A percentile compares a stretch with the other conserved stretches of the same genome.
Evolutionary conservation across 2,888 invertebrate genomes (phyloP).

Genomic region (Nephrotoma appendiculata): DNA sequence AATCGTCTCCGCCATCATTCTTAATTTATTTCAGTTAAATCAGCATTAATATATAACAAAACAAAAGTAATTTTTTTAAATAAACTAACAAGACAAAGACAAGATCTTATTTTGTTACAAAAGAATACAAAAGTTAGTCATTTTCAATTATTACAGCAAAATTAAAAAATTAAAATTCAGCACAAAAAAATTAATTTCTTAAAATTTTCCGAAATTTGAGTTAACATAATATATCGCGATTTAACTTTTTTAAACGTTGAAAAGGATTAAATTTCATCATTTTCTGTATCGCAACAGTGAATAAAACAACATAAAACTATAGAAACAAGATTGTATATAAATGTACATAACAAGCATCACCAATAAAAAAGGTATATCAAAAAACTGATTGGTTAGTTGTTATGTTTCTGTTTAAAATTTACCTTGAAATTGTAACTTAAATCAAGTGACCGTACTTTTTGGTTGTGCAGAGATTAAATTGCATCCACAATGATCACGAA

Average conservation of each 20-base stretch:
- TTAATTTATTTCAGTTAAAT: not conserved
- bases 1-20: not conserved
- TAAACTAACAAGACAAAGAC: not conserved
- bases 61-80: not conserved
- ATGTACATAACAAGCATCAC: not conserved
- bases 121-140: not conserved
- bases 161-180: not conserved
- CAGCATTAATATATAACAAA: not conserved
- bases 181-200: not conserved
- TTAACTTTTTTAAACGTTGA: not conserved
- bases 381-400: not conserved
- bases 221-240: not conserved
- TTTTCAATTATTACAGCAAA: not conserved
- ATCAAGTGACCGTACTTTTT: too few species aligned
- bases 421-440: not conserved
- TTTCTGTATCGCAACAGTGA: not conserved
- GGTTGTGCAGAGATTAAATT: too few species aligned
- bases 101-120: not conserved
- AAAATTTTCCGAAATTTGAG: not conserved
- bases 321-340: not conserved
- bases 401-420: not conserved
- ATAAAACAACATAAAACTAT: not conserved
- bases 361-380: not conserved
- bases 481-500: not conserved
- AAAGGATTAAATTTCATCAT: not conserved